These are phyloP conservation scores for Dipodomys spectabilis DNA, from an alignment of 2,113 vertebrate genomes.

Conservation along the genomic window DNA sequence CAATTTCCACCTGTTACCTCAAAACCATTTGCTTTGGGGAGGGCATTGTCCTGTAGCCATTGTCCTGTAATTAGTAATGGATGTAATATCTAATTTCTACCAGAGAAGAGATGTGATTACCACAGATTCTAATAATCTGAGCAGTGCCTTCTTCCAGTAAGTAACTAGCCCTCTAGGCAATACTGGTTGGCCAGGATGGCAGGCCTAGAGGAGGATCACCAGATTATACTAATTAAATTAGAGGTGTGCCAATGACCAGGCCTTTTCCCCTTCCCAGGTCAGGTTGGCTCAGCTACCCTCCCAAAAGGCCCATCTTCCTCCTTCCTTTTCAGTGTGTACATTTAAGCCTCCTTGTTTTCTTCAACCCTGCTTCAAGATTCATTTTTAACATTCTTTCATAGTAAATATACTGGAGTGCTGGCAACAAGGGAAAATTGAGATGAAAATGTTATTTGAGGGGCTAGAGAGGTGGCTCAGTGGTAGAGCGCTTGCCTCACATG, in stretches of 20 bases:
- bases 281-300: background rate
- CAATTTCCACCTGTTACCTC: slow-evolving; percentile 61
- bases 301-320: background rate
- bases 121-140: slow-evolving; percentile 44
- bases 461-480: too few species aligned
- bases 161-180: background rate
- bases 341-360: background rate
- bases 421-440: background rate
- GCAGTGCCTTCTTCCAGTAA: background rate
- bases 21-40: slow-evolving; percentile 58
- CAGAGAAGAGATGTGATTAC: slow-evolving; percentile 42
- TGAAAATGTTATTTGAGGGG: background rate
- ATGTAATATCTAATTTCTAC: slow-evolving; percentile 67
- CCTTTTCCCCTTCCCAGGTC: background rate
- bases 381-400: slow-evolving; percentile 29
- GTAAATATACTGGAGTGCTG: background rate
- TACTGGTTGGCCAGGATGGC: background rate
- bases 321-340: background rate
- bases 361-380: background rate
- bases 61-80: slow-evolving; percentile 59
- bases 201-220: too few species aligned
- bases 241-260: background rate
- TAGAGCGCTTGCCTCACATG: too few species aligned
- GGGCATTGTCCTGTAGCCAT: background rate
- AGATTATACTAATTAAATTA: background rate